Evolutionary conservation across 1,140 invertebrate genomes (phyloP).

Genomic region (Dendroctonus valens): DNA sequence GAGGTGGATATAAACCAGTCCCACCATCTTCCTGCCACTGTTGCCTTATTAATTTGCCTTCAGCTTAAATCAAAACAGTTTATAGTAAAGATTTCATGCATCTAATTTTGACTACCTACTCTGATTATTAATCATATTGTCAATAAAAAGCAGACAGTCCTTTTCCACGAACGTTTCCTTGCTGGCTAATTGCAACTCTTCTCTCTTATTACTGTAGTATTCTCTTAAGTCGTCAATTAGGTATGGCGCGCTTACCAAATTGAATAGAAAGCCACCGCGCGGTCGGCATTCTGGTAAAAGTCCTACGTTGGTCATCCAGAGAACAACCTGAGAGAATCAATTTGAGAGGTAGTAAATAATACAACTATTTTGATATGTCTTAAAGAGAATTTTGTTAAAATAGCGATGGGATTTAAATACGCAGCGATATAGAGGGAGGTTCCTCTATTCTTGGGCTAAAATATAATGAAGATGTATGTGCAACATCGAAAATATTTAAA

Average conservation of each 20-base stretch:
- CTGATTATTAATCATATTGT: slow-evolving; percentile 53
- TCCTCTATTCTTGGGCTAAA: no score
- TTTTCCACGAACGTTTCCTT: slow-evolving; percentile 35
- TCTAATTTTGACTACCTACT: slow-evolving; percentile 22
- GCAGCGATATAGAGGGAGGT: no score
- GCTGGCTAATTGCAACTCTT: slow-evolving; percentile 39
- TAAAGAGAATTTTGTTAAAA: no score
- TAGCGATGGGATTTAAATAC: no score
- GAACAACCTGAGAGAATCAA: slow-evolving; percentile 55
- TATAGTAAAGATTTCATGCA: not conserved
- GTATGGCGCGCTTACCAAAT: slow-evolving; percentile 55
- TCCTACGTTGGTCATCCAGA: slow-evolving; percentile 75
- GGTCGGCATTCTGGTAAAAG: slow-evolving; percentile 68
- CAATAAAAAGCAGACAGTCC: slow-evolving; percentile 53
- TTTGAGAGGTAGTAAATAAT: no score
- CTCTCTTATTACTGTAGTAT: slow-evolving; percentile 55
- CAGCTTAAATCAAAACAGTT: slow-evolving; percentile 4
- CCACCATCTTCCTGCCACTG: slow-evolving; percentile 70
- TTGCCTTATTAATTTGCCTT: slow-evolving; percentile 37
- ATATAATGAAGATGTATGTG: no score
- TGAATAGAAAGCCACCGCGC: slow-evolving; percentile 26
- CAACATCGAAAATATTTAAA: no score
- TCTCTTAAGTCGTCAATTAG: slow-evolving; percentile 55
- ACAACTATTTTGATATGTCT: no score
- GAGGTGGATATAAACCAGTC: slow-evolving; percentile 76